These are phyloP conservation scores for Torymus tubicola DNA, from an alignment of 2,888 invertebrate genomes.

Conservation along the genomic window DNA sequence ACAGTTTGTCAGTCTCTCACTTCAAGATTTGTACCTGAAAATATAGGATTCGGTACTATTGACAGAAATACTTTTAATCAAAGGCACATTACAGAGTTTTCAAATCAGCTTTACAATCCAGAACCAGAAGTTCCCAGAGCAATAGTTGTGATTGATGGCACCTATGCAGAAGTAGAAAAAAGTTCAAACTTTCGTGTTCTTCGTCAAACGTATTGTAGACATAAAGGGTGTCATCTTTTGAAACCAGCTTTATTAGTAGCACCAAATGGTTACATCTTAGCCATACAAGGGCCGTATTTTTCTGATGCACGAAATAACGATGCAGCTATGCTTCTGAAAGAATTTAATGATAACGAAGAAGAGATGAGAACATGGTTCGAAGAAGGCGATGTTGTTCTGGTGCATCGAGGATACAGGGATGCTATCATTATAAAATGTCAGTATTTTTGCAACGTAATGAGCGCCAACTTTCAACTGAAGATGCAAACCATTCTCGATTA, in stretches of 20 bases:
- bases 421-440: background rate
- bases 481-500: slow-evolving; percentile 1
- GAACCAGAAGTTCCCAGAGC: background rate
- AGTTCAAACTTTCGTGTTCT: background rate
- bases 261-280: slow-evolving; percentile 3
- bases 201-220: background rate
- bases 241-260: slow-evolving; percentile 17
- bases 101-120: background rate
- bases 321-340: slow-evolving; percentile 19
- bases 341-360: background rate
- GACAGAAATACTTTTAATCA: background rate
- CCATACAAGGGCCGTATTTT: background rate
- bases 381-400: too few species aligned
- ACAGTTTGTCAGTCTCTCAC: background rate
- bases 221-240: slow-evolving; percentile 7
- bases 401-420: slow-evolving; percentile 6
- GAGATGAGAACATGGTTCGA: too few species aligned
- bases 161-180: background rate
- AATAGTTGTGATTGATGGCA: background rate
- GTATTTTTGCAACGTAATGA: background rate
- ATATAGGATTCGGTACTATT: background rate
- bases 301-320: background rate
- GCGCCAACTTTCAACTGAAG: slow-evolving; percentile 5
- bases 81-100: background rate
- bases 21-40: background rate